Evolutionary conservation across 2,888 invertebrate species (phyloP), one percentile per base, ranked within the genome.

Genomic region (Dicyrtomina minuta): DNA sequence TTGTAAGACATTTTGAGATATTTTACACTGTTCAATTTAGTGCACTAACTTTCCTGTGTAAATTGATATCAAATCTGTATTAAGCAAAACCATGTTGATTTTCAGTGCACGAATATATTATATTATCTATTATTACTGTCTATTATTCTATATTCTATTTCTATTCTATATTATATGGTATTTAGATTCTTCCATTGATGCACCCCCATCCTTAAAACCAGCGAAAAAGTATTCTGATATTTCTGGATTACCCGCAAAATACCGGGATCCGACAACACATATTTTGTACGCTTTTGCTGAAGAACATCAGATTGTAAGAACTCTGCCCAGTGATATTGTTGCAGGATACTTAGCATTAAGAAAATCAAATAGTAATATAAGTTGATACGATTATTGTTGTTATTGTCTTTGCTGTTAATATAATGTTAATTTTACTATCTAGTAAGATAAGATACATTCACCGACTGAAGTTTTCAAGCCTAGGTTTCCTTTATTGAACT

Each of bases 151-250:
- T n/a, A n/a, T n/a, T n/a, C n/a, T n/a, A n/a, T n/a, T n/a, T n/a
- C n/a, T n/a, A n/a, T n/a, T n/a, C n/a, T n/a, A n/a, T n/a, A n/a
- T n/a, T n/a, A n/a, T n/a, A n/a, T n/a, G n/a, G n/a, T 72, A 83
- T 83, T 24, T 83, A 91, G 92, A 95, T 84, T 90, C 90, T 79
- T 89, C 90, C 26, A 89, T 96, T 74, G 94, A 94, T 82, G 93
- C 94, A 27, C 94, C 94, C 13, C 94, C 95, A 46, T 91, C 93
- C 44, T 91, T 95, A 80, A 89, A 88, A 80, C 96, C 96, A 4
- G 88, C 92, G 0, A 94, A 94, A 80, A 96, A 95, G 79, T 96
- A 96, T 82, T 96, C 95, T 0, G 96, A 96, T 80, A 89, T 96
- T 73, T 93, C 93, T 66, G 95, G 95, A 0, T 82, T 95, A 41